Evolutionary conservation across 1,140 invertebrate species (phyloP).

Genomic region (Drosophila chauvacae): DNA sequence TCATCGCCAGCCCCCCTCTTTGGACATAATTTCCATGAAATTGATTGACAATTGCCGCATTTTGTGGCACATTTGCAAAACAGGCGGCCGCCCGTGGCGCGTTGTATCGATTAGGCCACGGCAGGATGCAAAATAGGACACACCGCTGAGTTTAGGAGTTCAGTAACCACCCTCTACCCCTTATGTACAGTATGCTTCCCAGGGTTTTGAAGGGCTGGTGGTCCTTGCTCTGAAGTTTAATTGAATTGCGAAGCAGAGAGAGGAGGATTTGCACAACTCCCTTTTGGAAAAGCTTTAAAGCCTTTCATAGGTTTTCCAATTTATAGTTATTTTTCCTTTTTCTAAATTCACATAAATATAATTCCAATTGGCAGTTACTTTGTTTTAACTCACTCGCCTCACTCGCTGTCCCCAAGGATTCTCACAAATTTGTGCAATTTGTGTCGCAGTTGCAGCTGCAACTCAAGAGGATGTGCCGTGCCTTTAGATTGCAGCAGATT

Average conservation of each 20-base stretch:
- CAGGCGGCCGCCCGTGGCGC: constrained; percentile 57
- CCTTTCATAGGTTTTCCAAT: neutral
- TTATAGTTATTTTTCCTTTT: neutral
- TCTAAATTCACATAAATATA: neutral
- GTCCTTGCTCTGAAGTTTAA: constrained; percentile 42
- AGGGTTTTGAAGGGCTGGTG: constrained; percentile 4
- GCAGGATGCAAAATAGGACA: constrained; percentile 49
- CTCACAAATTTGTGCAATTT: constrained; percentile 62
- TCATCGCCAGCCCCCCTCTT: constrained; percentile 22
- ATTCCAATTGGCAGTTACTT: neutral
- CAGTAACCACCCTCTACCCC: constrained; percentile 13
- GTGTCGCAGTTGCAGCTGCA: constrained; percentile 31
- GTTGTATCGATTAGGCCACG: constrained; percentile 74
- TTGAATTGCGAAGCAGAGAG: constrained; percentile 40
- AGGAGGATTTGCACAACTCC: too few species aligned
- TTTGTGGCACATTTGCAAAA: constrained; percentile 77
- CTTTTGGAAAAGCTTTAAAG: neutral
- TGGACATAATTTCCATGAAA: constrained; percentile 79
- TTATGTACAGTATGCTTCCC: neutral
- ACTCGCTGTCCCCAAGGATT: neutral
- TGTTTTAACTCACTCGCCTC: neutral
- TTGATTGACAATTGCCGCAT: constrained; percentile 82
- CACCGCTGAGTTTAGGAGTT: constrained; percentile 41
- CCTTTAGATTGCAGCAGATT: constrained; percentile 60
- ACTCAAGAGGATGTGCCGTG: neutral